Base-by-base conservation (phyloP, 1,140 invertebrate species). In the Maconellicoccus hirsutus region DNA sequence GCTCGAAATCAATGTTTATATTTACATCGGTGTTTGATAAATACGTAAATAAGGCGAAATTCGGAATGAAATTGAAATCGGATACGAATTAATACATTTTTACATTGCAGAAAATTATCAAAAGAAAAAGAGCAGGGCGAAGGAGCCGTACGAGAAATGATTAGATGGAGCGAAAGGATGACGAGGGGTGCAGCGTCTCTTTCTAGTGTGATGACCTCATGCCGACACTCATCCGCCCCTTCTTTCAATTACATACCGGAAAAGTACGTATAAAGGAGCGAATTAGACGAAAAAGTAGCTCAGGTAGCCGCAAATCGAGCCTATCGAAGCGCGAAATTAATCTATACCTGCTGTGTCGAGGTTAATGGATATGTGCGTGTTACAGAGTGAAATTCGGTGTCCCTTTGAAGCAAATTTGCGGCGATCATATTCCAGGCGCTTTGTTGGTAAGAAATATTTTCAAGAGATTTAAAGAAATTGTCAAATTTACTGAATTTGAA, bases 361-460 rank as follows among this genome's bases (percentile, higher is more conserved):
- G 72, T 19, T 74, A n/a, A n/a, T n/a, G n/a, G n/a, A n/a, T n/a
- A n/a, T n/a, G n/a, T n/a, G n/a, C 72, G 27, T 72, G 74, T 77
- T 77, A 59, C 78, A 88, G 87, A 85, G 93, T 96, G 12, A 96
- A 94, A 80, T 96, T 96, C 82, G 92, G 92, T 73, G 89, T 89
- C 72, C 87, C 91, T 21, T 81, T 95, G 38, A 88, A 91, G 75
- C 90, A 93, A 85, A 92, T 94, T 52, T 96, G 92, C 81, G 93
- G 94, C 79, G 91, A 91, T 79, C 92, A 94, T 81, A 93, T 96
- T 81, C 93, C 92, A 73, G 92, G 91, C 71, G 92, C 92, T 70
- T 82, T 94, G 75, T 82, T 94, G 79, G 91, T 91, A 83, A 86
- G 85, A 84, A n/a, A n/a, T n/a, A n/a, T n/a, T n/a, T n/a, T n/a